Evolutionary conservation across 2,113 vertebrate species (phyloP), one percentile per base, ranked within the genome.

Genomic region (Caretta caretta): DNA sequence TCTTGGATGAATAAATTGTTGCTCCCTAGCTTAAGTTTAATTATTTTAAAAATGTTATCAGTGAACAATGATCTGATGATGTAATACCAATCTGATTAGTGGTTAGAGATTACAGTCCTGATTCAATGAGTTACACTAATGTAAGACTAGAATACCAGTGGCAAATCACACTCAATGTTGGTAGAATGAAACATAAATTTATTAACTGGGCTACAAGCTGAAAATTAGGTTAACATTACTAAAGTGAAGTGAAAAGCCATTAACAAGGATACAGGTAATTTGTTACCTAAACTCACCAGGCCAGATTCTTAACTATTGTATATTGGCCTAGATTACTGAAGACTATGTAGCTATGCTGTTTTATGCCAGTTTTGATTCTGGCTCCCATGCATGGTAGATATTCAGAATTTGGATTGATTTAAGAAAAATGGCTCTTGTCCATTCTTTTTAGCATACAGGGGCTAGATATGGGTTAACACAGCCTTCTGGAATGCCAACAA

Each of bases 401-500:
- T 80, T 48, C 50, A 69, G 35, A 90, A 83, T 9, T 29, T 42
- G 65, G 85, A 79, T 42, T 65, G 46, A 19, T 14, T 29, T 80
- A 54, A 51, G 46, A 80, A 83, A 86, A 0, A 0, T 2, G 8
- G 62, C 83, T 95, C 1, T 10, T 27, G 31, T 1, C 0, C 72
- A 83, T 49, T 1, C 87, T 92, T 53, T 87, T 83, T 5, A 91
- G 87, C 81, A 72, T 1, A 9, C 81, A 92, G 50, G 59, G 79
- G 56, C 3, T 11, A 89, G 93, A 90, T 92, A 92, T 56, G 84
- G 95, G 65, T 65, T 94, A 95, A 91, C 38, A 38, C 4, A 20
- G 38, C 22, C 22, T 42, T 25, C 38, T 25, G 38, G 22, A 76
- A 46, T 46, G 24, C 83, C 83, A 69, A 86, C 57, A 25, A 46